A percentile compares a stretch with the other conserved stretches of the same genome.
Evolutionary conservation across 2,797 vertebrate genomes (phyloP).

Genomic region (Champsocephalus gunnari): DNA sequence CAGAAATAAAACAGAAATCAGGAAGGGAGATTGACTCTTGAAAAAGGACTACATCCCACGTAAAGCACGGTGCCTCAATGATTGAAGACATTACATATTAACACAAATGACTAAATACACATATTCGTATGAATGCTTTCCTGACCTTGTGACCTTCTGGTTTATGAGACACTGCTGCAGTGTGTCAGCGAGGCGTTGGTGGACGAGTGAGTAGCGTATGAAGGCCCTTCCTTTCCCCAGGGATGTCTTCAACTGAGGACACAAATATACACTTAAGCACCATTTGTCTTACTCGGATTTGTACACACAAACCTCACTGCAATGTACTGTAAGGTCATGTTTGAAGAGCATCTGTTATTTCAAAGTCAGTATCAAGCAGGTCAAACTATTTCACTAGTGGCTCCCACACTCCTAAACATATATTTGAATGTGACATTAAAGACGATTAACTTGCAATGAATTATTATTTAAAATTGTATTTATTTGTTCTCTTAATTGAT

Average conservation of each 20-base stretch:
- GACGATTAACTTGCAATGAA: background rate
- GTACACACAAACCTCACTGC: background rate
- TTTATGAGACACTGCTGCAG: constrained; percentile 97
- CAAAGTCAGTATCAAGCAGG: constrained; percentile 1
- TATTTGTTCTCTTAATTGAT: no score
- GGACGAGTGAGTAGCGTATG: constrained; percentile 94
- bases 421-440: background rate
- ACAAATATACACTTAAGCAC: constrained; percentile 26
- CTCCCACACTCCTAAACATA: background rate
- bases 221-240: constrained; percentile 96
- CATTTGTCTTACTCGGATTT: no score
- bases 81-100: background rate
- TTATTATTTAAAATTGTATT: background rate
- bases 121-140: background rate
- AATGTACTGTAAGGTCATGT: background rate
- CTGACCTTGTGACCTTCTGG: constrained; percentile 92
- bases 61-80: no score
- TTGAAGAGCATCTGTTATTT: background rate
- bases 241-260: constrained; percentile 91
- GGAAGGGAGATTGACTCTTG: constrained; percentile 61
- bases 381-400: background rate
- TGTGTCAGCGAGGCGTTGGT: constrained; percentile 96
- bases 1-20: constrained; percentile 55
- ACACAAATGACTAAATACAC: background rate
- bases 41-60: background rate